These are phyloP conservation scores for Melanotaenia nigrans DNA, from an alignment of 2,797 vertebrate species.

Conservation along the genomic window DNA sequence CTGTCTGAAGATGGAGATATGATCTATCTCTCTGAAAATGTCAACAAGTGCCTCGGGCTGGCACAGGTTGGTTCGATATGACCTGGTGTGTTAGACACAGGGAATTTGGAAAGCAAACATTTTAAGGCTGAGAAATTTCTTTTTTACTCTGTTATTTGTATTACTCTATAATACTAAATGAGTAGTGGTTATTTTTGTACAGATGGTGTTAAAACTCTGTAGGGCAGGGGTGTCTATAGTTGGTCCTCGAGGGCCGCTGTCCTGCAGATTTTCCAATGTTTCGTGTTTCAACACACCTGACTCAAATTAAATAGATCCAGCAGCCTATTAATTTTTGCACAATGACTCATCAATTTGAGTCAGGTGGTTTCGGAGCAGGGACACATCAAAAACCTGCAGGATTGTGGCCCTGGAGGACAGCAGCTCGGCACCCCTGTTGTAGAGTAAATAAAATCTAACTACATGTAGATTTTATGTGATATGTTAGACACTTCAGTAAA, in stretches of 20 bases:
- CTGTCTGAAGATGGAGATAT: constrained; percentile 98
- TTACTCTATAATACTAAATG: background rate
- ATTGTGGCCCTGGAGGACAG: too few species aligned
- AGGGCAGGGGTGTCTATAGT: too few species aligned
- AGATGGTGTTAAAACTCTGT: background rate
- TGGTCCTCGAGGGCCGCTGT: too few species aligned
- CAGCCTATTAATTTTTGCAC: too few species aligned
- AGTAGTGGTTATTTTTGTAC: background rate
- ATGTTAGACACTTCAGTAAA: background rate
- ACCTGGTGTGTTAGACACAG: background rate
- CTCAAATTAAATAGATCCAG: too few species aligned
- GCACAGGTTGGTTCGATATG: constrained; percentile 87
- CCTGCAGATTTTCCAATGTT: too few species aligned
- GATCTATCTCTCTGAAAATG: constrained; percentile 96
- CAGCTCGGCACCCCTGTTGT: too few species aligned
- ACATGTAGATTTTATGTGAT: background rate
- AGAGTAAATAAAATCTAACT: background rate
- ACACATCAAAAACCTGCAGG: too few species aligned
- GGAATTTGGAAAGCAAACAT: background rate
- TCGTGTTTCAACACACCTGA: too few species aligned
- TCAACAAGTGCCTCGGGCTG: constrained; percentile 97
- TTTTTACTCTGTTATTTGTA: background rate
- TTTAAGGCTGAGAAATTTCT: background rate
- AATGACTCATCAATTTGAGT: too few species aligned
- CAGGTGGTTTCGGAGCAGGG: too few species aligned